Base-by-base conservation (phyloP, 2,888 invertebrate species). In the Bembecia ichneumoniformis region DNA sequence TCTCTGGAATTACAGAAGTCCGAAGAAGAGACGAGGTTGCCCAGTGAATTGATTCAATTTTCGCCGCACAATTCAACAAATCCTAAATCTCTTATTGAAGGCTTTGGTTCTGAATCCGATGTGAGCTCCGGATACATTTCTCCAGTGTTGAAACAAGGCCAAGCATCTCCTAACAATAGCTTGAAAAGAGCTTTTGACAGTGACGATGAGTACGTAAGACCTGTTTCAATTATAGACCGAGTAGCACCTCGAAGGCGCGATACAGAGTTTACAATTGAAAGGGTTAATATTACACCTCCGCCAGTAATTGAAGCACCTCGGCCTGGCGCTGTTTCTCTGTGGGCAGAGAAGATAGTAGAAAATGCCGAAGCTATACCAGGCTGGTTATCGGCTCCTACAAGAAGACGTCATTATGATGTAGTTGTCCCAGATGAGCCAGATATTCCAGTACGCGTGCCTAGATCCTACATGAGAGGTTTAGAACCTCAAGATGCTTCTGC, bases 401-500 rank as follows among this genome's bases (percentile, higher is more conserved):
- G 90, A 69, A 51, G 87, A 59, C 81, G 75, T 66, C 69, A 86
- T 55, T 58, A 64, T 50, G 66, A 72, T 47, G 46, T n/a, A 46
- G 60, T 77, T 16, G 51, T 69, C 28, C 71, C 71, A 61, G 75
- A 78, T 20, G 83, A 86, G 53, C 80, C 86, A 1, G 83, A 86
- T 53, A 64, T 82, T 40, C 82, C 86, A 0, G 64, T 71, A 9
- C 64, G 79, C 47, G 70, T 82, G 40, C 89, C 86, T 16, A 82
- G 84, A 47, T 83, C 77, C 36, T 91, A 82, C 48, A 84, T 89
- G 58, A 83, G 91, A 58, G 93, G 93, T 5, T 83, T 94, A 7
- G 91, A 93, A 55, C 93, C 94, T 55, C 94, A 94, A 59, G 94
- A 94, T 62, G 88, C 91, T 1, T 88, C 92, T 0, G 93, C 92